These are phyloP conservation scores for Ciconia stormi DNA, from an alignment of 2,113 vertebrate genomes.

Conservation along the genomic window DNA sequence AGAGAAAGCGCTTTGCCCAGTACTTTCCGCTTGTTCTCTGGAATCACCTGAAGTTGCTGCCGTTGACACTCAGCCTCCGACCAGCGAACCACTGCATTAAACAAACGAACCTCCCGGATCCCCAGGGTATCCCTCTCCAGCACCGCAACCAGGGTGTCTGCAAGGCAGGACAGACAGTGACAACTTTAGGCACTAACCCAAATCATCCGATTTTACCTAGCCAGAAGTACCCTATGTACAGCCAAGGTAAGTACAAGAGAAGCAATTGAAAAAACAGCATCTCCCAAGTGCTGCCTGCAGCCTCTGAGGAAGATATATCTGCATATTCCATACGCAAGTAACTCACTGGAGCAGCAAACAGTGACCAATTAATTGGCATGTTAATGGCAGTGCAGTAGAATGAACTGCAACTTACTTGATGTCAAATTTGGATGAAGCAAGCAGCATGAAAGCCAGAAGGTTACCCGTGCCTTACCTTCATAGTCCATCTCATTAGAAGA, in stretches of 20 bases:
- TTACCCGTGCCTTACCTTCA: neutral
- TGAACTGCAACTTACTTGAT: neutral
- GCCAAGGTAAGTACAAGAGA: neutral
- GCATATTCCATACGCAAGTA: neutral
- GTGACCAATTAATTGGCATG: neutral
- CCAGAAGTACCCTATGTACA: fast-evolving
- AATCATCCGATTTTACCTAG: fast-evolving
- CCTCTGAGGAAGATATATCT: neutral
- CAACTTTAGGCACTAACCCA: neutral
- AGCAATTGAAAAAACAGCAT: neutral
- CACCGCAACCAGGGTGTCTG: slow-evolving; percentile 94
- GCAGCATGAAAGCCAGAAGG: neutral
- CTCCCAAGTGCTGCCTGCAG: neutral
- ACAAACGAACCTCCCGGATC: slow-evolving; percentile 92
- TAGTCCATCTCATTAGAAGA: neutral
- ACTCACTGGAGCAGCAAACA: neutral
- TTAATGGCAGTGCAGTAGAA: neutral
- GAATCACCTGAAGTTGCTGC: slow-evolving; percentile 91
- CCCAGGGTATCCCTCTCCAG: slow-evolving; percentile 94
- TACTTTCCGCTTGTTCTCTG: slow-evolving; percentile 91
- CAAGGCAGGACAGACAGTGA: neutral
- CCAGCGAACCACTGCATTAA: slow-evolving; percentile 92
- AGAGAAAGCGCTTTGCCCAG: slow-evolving; percentile 92
- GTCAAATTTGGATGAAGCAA: neutral
- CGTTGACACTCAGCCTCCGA: slow-evolving; percentile 91